A percentile compares a stretch with the other conserved stretches of the same genome.
These are phyloP conservation scores for Pristionchus fissidentatus DNA, from an alignment of 2,888 invertebrate genomes.

Conservation along the genomic window DNA sequence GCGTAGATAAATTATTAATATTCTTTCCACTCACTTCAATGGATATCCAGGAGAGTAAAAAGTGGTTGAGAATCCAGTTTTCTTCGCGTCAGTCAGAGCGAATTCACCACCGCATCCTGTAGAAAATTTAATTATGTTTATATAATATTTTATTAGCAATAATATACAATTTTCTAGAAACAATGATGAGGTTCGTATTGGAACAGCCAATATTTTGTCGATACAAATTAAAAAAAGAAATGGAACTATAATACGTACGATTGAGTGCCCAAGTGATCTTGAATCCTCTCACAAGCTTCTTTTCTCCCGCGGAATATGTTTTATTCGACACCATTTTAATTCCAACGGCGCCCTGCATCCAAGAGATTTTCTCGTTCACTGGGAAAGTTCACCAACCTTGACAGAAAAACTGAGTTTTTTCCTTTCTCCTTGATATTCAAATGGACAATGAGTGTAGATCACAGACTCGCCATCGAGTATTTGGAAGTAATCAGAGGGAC, in stretches of 20 bases:
- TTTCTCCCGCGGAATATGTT: conserved; percentile 51
- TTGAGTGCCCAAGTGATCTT: conserved; percentile 67
- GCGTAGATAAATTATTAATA: not conserved
- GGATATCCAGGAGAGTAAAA: conserved; percentile 71
- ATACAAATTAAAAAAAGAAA: not conserved
- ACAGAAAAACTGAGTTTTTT: not conserved
- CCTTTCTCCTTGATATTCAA: conserved; percentile 9
- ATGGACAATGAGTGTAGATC: conserved; percentile 22
- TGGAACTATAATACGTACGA: conserved; percentile 54
- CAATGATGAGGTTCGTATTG: not conserved
- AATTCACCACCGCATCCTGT: conserved; percentile 48
- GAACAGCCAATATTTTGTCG: too few species aligned
- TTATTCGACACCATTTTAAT: conserved; percentile 63
- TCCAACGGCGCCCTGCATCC: conserved; percentile 63
- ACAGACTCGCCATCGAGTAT: conserved; percentile 59
- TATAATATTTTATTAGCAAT: conserved; percentile 11
- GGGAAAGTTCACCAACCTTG: conserved; percentile 25
- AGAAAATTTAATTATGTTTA: conserved; percentile 40
- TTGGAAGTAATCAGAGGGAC: conserved; percentile 68
- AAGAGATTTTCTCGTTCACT: not conserved
- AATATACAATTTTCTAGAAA: not conserved
- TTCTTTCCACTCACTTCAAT: conserved; percentile 52
- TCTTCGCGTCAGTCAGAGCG: conserved; percentile 8
- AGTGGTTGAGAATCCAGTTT: not conserved
- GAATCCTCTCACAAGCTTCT: conserved; percentile 66